These are phyloP conservation scores for Actinia equina DNA, from an alignment of 64 coral and sea anemone genomes.

Conservation along the genomic window DNA sequence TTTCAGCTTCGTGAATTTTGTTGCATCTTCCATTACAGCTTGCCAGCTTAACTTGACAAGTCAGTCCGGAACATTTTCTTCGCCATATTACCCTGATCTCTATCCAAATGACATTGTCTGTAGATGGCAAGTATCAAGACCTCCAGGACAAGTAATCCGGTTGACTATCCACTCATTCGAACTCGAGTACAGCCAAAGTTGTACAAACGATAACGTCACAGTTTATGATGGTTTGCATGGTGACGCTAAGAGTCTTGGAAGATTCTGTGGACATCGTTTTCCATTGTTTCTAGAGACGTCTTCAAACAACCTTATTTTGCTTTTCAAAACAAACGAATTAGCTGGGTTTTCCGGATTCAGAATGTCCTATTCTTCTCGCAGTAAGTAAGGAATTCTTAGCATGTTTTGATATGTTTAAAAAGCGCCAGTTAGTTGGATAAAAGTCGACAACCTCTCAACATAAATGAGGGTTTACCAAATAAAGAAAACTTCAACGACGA, in stretches of 20 bases:
- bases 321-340: neutral
- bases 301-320: neutral
- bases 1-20: neutral
- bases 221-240: neutral
- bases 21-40: neutral
- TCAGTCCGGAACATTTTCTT: neutral
- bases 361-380: neutral
- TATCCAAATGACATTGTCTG: conserved; percentile 8
- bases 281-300: neutral
- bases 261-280: neutral
- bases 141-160: neutral
- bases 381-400: neutral
- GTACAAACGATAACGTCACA: neutral
- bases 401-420: no score
- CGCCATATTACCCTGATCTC: neutral
- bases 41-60: conserved; percentile 5
- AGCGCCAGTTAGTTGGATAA: no score
- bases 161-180: neutral
- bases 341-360: neutral
- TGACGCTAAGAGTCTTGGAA: neutral
- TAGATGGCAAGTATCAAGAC: neutral
- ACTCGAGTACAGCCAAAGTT: neutral
- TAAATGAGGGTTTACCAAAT: no score
- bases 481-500: no score
- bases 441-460: no score